Conservation (phyloP, 2,797 vertebrate genomes). For the Takifugu rubripes region DNA sequence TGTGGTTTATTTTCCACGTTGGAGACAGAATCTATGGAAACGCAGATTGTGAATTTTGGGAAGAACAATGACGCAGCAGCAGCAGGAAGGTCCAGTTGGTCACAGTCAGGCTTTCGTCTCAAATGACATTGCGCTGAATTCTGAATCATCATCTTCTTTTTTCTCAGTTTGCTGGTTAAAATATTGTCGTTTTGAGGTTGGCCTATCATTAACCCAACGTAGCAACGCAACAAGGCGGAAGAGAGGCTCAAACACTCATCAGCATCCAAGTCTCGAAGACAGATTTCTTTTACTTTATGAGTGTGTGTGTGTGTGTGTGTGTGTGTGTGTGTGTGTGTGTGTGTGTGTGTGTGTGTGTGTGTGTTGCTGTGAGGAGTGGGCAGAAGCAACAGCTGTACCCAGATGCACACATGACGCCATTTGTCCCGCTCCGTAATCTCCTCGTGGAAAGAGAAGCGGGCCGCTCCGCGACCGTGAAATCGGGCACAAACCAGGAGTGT, state of each 20-base stretch:
- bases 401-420: conserved; percentile 75
- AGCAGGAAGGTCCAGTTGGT: no score
- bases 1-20: conserved; percentile 9
- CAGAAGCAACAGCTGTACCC: conserved; percentile 76
- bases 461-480: conserved; percentile 71
- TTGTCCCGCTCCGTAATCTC: conserved; percentile 73
- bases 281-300: no score
- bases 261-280: no score
- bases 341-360: conserved; percentile 15
- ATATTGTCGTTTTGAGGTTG: no score
- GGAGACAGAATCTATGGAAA: not conserved
- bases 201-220: no score
- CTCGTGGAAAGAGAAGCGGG: conserved; percentile 59
- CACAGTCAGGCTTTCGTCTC: no score
- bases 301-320: conserved; percentile 2
- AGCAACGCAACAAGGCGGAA: no score
- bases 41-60: conserved; percentile 14
- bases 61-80: conserved; percentile 3
- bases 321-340: conserved; percentile 9
- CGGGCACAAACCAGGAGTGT: conserved; percentile 66
- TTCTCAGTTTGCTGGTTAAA: no score
- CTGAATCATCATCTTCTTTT: no score
- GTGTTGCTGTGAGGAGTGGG: conserved; percentile 42
- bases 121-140: no score
- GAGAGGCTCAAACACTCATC: no score